Conservation (phyloP, 2,888 invertebrate species). For the Mimachlamys varia region DNA sequence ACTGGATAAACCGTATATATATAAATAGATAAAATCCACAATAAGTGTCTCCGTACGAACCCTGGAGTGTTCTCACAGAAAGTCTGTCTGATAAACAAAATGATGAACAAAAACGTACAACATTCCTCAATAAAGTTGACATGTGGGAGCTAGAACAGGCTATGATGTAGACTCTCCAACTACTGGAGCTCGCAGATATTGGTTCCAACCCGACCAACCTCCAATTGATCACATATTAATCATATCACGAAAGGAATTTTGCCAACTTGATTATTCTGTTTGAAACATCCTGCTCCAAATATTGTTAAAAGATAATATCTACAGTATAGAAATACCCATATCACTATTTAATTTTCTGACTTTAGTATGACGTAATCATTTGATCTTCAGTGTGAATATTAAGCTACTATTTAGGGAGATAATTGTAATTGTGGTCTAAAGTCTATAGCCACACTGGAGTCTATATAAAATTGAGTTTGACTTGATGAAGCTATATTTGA, state of each 20-base stretch:
- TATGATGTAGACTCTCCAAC: background rate
- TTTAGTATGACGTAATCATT: too few relatives aligned
- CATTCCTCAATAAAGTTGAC: background rate
- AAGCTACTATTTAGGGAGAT: too few relatives aligned
- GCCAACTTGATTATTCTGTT: too few relatives aligned
- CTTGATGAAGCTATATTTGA: background rate
- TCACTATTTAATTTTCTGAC: too few relatives aligned
- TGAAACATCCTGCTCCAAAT: too few relatives aligned
- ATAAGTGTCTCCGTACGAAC: background rate
- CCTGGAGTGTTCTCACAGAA: background rate
- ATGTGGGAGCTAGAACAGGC: background rate
- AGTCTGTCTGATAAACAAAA: background rate
- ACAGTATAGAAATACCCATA: too few relatives aligned
- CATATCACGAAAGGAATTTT: too few relatives aligned
- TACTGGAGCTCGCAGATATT: background rate
- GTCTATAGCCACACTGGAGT: background rate
- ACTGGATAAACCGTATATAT: background rate
- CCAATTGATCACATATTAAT: too few relatives aligned
- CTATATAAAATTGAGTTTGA: background rate
- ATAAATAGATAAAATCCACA: background rate
- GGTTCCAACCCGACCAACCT: background rate
- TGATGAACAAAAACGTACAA: background rate
- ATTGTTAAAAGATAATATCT: too few relatives aligned
- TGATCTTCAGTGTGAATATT: too few relatives aligned
- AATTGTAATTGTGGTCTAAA: background rate